Evolutionary conservation across 1,140 invertebrate genomes (phyloP), one percentile per base, ranked within the genome.

Genomic region (Onthophagus taurus): DNA sequence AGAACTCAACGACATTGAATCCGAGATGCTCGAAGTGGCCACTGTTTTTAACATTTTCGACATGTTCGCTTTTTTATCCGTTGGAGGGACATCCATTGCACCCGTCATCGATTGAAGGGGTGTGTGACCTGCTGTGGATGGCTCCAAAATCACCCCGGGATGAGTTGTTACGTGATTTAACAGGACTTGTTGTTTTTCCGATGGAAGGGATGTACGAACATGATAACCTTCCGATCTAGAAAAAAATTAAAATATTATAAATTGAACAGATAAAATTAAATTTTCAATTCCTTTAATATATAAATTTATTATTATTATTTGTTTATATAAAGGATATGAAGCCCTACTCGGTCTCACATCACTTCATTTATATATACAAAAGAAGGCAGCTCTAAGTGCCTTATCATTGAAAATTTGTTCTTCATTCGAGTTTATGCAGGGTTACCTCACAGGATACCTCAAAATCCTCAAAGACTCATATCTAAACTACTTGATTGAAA

Each of bases 1-100:
- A 0, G 75, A 77, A 26, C 70, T 72, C 13, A 76, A 55, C 0
- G 75, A 77, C 61, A 76, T 72, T 13, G 75, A 77, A 61, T 78
- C 75, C 69, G 74, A 76, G 23, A 76, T 64, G 55, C 73, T 76
- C 31, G 73, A 71, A 11, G 69, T 69, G 21, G 73, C 69, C 13
- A 69, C 66, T 11, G 69, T 58, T 35, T 69, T 60, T n/a, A 68
- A 48, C 31, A 61, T 50, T 50, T 67, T 67, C 6, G 63, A 53
- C 13, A 65, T 39, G 42, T 50, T 60, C 4, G 67, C 35, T 60
- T 64, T 59, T 54, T 66, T 42, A 59, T 67, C 52, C 23, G 35
- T 38, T 45, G 60, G 55, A 50, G 61, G 50, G 35, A 63, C 59
- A 8, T 61, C 52, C 17, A 52, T 17, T 16, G 43, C 9, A 8